A percentile compares a stretch with the other conserved stretches of the same genome.
These are phyloP conservation scores for Spisula solida DNA, from an alignment of 2,888 invertebrate genomes.

Conservation along the genomic window DNA sequence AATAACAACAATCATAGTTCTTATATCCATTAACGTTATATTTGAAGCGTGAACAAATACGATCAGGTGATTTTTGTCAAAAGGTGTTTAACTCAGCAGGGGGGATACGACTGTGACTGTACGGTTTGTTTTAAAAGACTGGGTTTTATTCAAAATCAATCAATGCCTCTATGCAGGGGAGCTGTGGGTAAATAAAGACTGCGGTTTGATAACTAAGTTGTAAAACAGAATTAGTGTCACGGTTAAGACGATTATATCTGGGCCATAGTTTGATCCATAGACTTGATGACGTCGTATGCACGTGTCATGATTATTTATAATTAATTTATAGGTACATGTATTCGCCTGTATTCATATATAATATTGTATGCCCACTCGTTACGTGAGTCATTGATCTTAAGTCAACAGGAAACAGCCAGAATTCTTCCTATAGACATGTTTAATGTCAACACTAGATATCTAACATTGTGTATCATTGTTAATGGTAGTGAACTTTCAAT, in stretches of 20 bases:
- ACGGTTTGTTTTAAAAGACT: constrained; percentile 43
- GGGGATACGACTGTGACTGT: constrained; percentile 51
- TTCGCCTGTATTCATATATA: not conserved
- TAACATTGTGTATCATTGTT: too few relatives aligned
- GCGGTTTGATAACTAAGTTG: constrained; percentile 33
- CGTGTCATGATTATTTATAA: constrained; percentile 4
- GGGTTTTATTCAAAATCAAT: constrained; percentile 57
- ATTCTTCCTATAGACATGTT: too few relatives aligned
- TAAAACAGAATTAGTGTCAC: constrained; percentile 53
- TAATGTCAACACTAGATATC: too few relatives aligned
- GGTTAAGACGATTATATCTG: not conserved
- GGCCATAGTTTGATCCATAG: not conserved
- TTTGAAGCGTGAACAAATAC: constrained; percentile 30
- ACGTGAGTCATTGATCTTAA: not conserved
- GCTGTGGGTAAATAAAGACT: constrained; percentile 23
- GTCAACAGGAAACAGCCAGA: not conserved
- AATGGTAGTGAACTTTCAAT: too few relatives aligned
- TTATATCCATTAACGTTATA: not conserved
- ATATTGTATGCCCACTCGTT: not conserved
- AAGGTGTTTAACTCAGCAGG: constrained; percentile 48
- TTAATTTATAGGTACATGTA: not conserved
- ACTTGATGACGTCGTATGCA: not conserved
- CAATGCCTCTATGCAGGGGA: constrained; percentile 55
- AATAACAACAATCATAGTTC: constrained; percentile 10
- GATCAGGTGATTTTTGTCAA: constrained; percentile 41